These are phyloP conservation scores for Eriosoma lanigerum DNA, from an alignment of 1,140 invertebrate species.

Conservation along the genomic window DNA sequence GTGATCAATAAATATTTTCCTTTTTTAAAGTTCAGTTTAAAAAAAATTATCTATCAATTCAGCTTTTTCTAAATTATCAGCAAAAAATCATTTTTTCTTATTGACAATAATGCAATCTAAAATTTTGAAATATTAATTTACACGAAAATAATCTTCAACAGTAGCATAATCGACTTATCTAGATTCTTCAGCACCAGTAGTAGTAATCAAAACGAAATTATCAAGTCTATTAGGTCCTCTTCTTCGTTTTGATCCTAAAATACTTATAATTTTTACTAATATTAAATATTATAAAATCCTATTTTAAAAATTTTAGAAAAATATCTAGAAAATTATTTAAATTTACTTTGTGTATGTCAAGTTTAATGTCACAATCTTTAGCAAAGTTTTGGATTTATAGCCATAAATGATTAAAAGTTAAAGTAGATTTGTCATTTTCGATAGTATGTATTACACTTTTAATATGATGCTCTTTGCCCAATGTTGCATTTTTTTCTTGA, in stretches of 20 bases:
- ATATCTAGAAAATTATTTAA: too few relatives aligned
- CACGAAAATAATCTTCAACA: background rate
- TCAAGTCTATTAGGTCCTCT: slow-evolving; percentile 3
- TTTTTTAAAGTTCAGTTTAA: slow-evolving; percentile 1
- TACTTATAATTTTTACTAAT: background rate
- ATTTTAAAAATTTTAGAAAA: background rate
- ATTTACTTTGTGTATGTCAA: background rate
- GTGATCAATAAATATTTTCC: background rate
- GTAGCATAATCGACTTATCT: background rate
- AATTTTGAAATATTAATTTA: background rate
- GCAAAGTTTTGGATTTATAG: slow-evolving; percentile 2
- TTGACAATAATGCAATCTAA: slow-evolving; percentile 11
- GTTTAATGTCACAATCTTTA: background rate
- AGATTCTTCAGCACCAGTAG: slow-evolving; percentile 1
- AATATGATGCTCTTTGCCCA: background rate
- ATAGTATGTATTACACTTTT: background rate
- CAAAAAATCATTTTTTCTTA: background rate
- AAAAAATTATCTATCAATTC: slow-evolving; percentile 6
- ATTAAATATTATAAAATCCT: background rate
- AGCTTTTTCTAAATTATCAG: background rate
- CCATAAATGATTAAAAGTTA: background rate
- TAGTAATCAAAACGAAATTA: background rate
- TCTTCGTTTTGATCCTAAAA: slow-evolving; percentile 5
- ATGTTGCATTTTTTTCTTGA: background rate
- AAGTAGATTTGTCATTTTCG: background rate